Evolutionary conservation across 2,113 vertebrate species (phyloP), one percentile per base, ranked within the genome.

Genomic region (Semicossyphus pulcher): DNA sequence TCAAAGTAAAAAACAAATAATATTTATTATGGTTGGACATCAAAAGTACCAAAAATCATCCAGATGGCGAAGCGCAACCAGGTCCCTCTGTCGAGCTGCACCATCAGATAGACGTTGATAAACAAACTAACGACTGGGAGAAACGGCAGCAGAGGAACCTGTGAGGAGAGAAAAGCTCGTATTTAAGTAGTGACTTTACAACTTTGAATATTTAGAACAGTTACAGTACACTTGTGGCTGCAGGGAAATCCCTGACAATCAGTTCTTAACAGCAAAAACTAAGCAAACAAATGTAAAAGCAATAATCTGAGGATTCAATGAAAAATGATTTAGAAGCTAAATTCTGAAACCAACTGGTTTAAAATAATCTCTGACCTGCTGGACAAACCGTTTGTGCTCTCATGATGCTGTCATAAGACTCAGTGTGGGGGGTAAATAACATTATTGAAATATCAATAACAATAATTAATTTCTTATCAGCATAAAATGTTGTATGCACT

Each of bases 31-130:
- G 7, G 0, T 2, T 21, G 8, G 37, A 1, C 2, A n/a, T 7
- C 0, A 4, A 34, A 58, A 64, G 49, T 88, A 98, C 97, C 97
- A 63, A 97, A 39, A 1, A 87, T 49, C 97, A 99, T 98, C 96
- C 96, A 99, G 77, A 97, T 78, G 3, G 94, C 86, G 70, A 99
- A 99, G 1, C 97, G 95, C 52, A 97, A 51, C 97, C 97, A 99
- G 0, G 97, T 99, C 62, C 97, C 95, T 56, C 6, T 39, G 8
- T 94, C 95, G 47, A 99, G 93, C 92, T 99, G 97, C 96, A 98
- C 96, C 97, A 99, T 98, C 86, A 99, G 95, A 89, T 97, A 99
- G 71, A 98, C 80, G 2, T 99, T 99, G 60, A 99, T 95, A 26
- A 98, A 95, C 94, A 99, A 97, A 83, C 97, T 99, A n/a, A 94